Evolutionary conservation across 2,113 vertebrate species (phyloP).

Genomic region (Cettia cetti): DNA sequence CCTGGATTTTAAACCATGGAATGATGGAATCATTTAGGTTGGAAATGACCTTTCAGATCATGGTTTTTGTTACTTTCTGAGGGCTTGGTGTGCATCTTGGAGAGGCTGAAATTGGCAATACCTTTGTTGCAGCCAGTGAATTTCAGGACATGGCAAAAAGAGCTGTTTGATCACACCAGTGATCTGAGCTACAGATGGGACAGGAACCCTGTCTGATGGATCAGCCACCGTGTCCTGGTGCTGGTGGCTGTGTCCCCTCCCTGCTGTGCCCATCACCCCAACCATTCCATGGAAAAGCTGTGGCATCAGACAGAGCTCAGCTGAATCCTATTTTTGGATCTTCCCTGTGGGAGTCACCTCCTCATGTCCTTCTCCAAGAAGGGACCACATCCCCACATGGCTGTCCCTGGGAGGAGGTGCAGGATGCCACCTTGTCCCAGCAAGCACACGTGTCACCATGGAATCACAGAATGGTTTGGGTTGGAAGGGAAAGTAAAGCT

Average conservation of each 20-base stretch:
- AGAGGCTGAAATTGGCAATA: neutral
- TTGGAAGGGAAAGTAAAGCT: neutral
- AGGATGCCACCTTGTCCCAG: neutral
- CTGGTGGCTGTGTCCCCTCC: neutral
- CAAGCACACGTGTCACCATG: accelerated
- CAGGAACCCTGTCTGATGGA: neutral
- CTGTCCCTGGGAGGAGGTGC: neutral
- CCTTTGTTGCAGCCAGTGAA: accelerated
- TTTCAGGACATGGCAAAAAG: neutral
- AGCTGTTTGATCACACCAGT: neutral
- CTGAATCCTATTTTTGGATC: neutral
- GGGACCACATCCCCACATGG: neutral
- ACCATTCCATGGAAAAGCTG: neutral
- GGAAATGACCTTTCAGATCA: neutral
- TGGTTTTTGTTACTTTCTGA: neutral
- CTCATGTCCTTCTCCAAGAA: neutral
- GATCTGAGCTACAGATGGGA: neutral
- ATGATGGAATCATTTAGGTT: neutral
- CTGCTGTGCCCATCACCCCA: neutral
- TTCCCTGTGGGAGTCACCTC: neutral
- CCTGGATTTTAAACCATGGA: neutral
- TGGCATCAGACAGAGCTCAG: neutral
- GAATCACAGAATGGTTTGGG: neutral
- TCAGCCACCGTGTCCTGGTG: neutral
- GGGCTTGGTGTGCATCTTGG: neutral